These are phyloP conservation scores for Nephrotoma guestfalica DNA, from an alignment of 2,888 invertebrate species.

Conservation along the genomic window DNA sequence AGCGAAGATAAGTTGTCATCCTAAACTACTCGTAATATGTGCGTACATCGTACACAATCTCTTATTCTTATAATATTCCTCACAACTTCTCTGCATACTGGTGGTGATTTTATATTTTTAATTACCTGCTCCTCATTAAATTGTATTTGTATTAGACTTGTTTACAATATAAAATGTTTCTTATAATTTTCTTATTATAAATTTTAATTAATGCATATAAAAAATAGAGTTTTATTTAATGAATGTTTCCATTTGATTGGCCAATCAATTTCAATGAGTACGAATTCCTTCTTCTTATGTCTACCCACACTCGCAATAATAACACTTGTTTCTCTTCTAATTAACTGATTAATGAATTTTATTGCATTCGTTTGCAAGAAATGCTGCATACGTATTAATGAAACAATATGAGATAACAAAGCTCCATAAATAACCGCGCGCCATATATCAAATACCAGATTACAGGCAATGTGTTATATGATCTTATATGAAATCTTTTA, in stretches of 20 bases:
- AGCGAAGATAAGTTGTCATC: too few species aligned
- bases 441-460: neutral
- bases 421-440: neutral
- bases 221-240: neutral
- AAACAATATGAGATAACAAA: neutral
- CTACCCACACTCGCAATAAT: neutral
- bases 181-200: neutral
- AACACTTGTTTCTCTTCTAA: neutral
- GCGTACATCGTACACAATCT: too few species aligned
- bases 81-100: too few species aligned
- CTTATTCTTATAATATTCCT: too few species aligned
- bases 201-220: neutral
- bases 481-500: neutral
- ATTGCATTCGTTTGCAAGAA: neutral
- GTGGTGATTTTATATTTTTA: too few species aligned
- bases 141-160: too few species aligned
- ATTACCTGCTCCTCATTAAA: too few species aligned
- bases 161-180: too few species aligned
- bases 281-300: neutral
- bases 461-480: neutral
- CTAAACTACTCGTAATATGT: too few species aligned
- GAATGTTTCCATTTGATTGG: neutral
- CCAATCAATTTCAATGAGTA: neutral
- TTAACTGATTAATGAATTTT: neutral
- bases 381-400: neutral